Conservation (phyloP, 2,797 vertebrate species). For the Rhabdomys pumilio region DNA sequence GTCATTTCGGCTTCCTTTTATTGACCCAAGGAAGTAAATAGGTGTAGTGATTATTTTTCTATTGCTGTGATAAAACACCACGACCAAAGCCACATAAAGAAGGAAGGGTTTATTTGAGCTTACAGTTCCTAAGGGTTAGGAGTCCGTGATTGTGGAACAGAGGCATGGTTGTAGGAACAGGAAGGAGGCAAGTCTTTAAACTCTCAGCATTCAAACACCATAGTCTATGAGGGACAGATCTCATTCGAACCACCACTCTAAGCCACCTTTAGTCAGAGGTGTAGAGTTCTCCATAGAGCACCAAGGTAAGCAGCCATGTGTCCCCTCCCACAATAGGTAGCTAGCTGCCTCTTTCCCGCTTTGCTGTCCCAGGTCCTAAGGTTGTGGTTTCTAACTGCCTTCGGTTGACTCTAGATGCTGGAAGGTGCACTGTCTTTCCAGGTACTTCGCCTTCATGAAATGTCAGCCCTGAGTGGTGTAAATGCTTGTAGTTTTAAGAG, state of each 20-base stretch:
- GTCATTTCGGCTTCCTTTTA: background rate
- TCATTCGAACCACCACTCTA: background rate
- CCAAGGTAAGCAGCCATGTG: background rate
- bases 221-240: background rate
- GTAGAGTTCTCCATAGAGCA: background rate
- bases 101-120: background rate
- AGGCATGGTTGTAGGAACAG: background rate
- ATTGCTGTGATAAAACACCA: background rate
- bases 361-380: background rate
- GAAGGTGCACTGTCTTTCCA: background rate
- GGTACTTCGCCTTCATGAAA: background rate
- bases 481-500: constrained; percentile 54
- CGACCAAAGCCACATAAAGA: background rate
- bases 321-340: background rate
- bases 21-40: background rate
- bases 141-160: background rate
- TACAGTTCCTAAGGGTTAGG: background rate
- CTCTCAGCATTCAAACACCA: background rate
- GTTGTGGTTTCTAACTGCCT: background rate
- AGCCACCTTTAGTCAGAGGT: background rate
- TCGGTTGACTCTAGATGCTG: background rate
- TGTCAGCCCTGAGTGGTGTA: constrained; percentile 56
- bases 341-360: background rate
- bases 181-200: background rate
- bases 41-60: background rate